Base-by-base conservation (phyloP, 2,888 invertebrate genomes). In the Acronicta alni region DNA sequence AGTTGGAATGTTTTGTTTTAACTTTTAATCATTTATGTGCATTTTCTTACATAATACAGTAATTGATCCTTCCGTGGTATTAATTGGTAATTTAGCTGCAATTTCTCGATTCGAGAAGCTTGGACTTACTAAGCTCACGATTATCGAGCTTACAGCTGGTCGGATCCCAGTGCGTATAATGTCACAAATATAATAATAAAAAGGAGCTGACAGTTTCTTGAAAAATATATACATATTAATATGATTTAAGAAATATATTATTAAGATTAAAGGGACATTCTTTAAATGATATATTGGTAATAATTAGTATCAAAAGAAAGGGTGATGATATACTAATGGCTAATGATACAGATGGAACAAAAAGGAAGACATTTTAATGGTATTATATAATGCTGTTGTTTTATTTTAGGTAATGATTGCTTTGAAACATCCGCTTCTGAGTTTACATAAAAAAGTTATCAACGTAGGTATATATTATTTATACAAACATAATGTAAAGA, bases 291-390 rank as follows among this genome's bases (percentile, higher is more conserved):
- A 60, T 52, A 68, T 65, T 44, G 43, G 18, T 23, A 56, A 71
- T 60, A 58, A 74, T 74, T 67, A 73, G 72, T 59, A 64, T 64
- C 58, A 72, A 74, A 75, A 67, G 71, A 71, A 51, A 46, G 43
- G 6, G 57, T 46, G 72, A 18, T 58, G 75, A 74, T 46, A 67
- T 54, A 73, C 64, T 54, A 67, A 74, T 67, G 60, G 44, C 43
- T 32, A 57, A 65, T 72, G 69, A 54, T 57, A 37, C 55, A 57
- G 51, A 52, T 57, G 23, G 42, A 67, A 67, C 68, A 67, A 71
- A 71, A 71, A 60, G 41, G 71, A 35, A 3, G 48, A 60, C 52
- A 65, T 65, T 65, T 12, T 64, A 70, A 65, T 35, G 51, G 70
- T 48, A 46, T 43, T 44, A 47, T 45, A 47, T 43, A 30, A 70